Evolutionary conservation across 2,888 invertebrate species (phyloP).

Genomic region (Erebia aethiops): DNA sequence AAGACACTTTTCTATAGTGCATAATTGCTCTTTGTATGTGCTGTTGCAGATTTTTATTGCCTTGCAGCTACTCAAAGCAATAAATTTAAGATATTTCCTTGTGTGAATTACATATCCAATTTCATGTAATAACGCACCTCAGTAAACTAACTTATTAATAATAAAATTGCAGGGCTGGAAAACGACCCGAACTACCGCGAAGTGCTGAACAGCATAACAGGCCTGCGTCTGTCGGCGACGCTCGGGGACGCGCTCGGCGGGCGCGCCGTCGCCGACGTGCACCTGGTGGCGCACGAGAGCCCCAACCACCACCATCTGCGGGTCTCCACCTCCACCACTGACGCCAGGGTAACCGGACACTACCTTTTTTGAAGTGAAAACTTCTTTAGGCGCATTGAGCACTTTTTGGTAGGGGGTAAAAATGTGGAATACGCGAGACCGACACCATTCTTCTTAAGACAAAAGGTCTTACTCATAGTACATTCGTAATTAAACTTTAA

Average conservation of each 20-base stretch:
- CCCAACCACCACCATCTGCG: conserved; percentile 92
- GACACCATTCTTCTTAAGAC: too few species aligned
- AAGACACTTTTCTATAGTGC: too few species aligned
- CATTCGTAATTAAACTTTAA: too few species aligned
- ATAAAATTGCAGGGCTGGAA: conserved; percentile 67
- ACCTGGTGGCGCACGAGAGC: conserved; percentile 91
- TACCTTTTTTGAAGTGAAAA: too few species aligned
- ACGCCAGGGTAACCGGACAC: conserved; percentile 84
- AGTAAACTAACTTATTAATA: background rate
- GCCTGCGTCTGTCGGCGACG: conserved; percentile 86
- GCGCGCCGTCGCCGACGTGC: conserved; percentile 86
- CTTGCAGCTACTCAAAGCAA: too few species aligned
- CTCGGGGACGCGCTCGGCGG: conserved; percentile 87
- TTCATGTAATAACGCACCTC: too few species aligned
- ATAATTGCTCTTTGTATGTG: conserved; percentile 43
- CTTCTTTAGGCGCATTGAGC: too few species aligned
- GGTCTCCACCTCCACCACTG: conserved; percentile 91
- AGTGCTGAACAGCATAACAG: conserved; percentile 85
- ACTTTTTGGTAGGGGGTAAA: too few species aligned
- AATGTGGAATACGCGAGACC: too few species aligned
- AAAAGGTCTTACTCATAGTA: too few species aligned
- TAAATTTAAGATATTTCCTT: background rate
- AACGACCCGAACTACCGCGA: conserved; percentile 84
- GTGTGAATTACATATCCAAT: too few species aligned
- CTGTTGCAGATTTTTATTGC: too few species aligned